phyloP scores from a whole-genome alignment of 2,113 vertebrate species.

The Puma concolor region DNA sequence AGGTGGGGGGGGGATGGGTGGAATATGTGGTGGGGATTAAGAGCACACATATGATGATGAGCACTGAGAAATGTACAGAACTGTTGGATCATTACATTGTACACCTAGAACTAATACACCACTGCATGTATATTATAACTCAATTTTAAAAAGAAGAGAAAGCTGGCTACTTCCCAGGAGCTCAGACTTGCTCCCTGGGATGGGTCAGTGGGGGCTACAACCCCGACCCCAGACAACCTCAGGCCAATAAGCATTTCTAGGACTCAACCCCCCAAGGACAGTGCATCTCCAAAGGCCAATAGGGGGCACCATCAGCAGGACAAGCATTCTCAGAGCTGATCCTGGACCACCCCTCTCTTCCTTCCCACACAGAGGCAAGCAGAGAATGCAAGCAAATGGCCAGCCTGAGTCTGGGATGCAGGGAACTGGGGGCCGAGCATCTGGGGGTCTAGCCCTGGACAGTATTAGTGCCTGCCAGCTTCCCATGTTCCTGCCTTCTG shows the following conservation, averaged over 20 bases:
- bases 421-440: background rate
- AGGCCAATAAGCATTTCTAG: background rate
- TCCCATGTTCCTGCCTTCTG: background rate
- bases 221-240: background rate
- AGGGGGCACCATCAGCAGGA: background rate
- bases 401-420: accelerated
- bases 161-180: background rate
- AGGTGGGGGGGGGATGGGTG: background rate
- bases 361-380: accelerated
- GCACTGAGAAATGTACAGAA: background rate
- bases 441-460: background rate
- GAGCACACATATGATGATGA: background rate
- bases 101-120: background rate
- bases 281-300: background rate
- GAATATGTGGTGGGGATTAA: background rate
- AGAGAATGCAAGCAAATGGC: background rate
- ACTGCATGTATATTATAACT: too few relatives aligned
- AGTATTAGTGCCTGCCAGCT: background rate
- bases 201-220: background rate
- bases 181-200: background rate
- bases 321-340: background rate
- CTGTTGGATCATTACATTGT: background rate
- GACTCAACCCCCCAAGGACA: background rate
- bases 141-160: background rate
- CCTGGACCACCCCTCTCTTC: too few relatives aligned